Evolutionary conservation across 2,797 vertebrate species (phyloP), one percentile per base, ranked within the genome.

Genomic region (Sebastes oblongus): DNA sequence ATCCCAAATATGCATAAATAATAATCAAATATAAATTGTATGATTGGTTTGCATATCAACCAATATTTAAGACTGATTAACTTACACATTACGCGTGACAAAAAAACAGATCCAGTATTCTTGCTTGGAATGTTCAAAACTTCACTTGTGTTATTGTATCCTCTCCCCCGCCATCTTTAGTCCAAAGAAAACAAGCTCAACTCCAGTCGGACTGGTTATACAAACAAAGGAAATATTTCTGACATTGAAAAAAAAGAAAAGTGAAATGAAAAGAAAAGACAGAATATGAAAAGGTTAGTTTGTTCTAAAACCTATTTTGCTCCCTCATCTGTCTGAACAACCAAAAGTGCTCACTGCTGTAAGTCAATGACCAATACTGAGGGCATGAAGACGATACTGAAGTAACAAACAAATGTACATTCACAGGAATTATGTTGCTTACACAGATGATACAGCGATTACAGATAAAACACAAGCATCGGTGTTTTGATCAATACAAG

Each of bases 121-220:
- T 86, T 87, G 75, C 68, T 85, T 89, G 94, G 91, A 95, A 94
- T 95, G 94, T 94, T 92, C 10, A 83, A 90, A 91, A 90, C 80
- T 77, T 84, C 55, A 72, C 78, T 88, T 46, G 71, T 82, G 81
- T 80, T 84, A 75, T 80, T 86, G 75, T 62, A 60, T 82, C 36
- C 77, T 3, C 42, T 78, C 50, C 78, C 76, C 61, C 70, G 58
- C 58, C 11, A 62, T 68, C 74, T 78, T 74, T 8, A 64, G 71
- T 85, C 89, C 87, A 94, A 93, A 86, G 68, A 89, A 89, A 93
- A 93, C 82, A 89, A 77, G 22, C 77, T 78, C 61, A 55, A 71
- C 68, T 90, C 84, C 87, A 88, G 85, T 89, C 78, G 39, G 50
- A 88, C 84, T 82, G 83, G 83, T 91, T 91, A 86, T 77, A 6